Evolutionary conservation across 2,797 vertebrate species (phyloP), one percentile per base, ranked within the genome.

Genomic region (Coendou prehensilis): DNA sequence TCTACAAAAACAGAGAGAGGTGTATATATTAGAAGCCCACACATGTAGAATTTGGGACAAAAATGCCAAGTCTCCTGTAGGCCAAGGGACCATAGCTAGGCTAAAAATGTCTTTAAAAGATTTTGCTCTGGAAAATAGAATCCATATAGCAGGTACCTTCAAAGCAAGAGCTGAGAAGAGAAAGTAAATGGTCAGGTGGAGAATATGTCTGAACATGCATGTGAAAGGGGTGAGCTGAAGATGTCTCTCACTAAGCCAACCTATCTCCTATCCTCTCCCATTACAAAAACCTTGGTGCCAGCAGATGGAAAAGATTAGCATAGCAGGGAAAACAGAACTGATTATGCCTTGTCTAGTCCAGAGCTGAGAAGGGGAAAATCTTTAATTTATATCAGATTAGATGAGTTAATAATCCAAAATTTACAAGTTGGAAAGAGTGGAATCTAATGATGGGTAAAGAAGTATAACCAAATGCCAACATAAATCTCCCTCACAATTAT

Each of bases 311-410:
- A 93, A 83, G 11, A 83, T 30, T 47, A 33, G 17, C 45, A 67
- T 14, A 9, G 6, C 22, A 61, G 69, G 67, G 33, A 67, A 87
- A 56, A 80, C 1, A n/a, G 37, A 78, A 94, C 2, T 91, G 37
- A 69, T 17, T 20, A 56, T 10, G 11, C 22, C 30, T 84, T 83
- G 15, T n/a, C 47, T 76, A 41, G 15, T 91, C 11, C 33, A 54
- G 37, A 84, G 47, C 26, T 83, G 56, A 33, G 56, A 52, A 89
- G 28, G 30, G 5, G 23, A 82, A 64, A n/a, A 75, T 23, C 28
- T 89, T 73, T 86, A 80, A 88, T 57, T 75, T n/a, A 57, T n/a
- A 96, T 80, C 2, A 47, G 9, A 85, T 47, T 57, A 56, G n/a
- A 75, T 22, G 26, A 64, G 37, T 63, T 87, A 59, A 67, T 52